phyloP scores from a whole-genome alignment of 2,113 vertebrate species.

The Bungarus multicinctus region DNA sequence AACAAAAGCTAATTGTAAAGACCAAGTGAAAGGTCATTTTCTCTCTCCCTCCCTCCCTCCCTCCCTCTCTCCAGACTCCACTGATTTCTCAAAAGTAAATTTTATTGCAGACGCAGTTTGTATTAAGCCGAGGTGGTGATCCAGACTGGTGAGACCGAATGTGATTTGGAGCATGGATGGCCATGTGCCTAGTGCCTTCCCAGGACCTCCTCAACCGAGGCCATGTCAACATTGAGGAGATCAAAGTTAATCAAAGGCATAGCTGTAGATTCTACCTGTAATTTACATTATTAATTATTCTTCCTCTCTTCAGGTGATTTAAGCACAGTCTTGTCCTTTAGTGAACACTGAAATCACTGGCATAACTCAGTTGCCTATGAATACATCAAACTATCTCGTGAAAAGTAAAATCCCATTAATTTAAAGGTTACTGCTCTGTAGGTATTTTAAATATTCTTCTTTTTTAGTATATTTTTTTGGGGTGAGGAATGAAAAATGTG shows the following conservation, averaged over 20 bases:
- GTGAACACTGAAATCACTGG: not conserved
- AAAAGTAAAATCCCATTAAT: not conserved
- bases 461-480: not conserved
- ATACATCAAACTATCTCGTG: not conserved
- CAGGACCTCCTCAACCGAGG: not conserved
- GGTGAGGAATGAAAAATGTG: not conserved
- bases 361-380: not conserved
- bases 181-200: accelerated
- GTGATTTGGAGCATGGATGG: not conserved
- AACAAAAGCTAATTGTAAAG: not conserved
- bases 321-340: not conserved
- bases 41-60: not conserved
- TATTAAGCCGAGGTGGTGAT: not conserved
- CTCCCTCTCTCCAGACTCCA: not conserved
- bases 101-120: not conserved
- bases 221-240: not conserved
- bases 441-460: not conserved
- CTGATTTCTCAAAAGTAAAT: not conserved
- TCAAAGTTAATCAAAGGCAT: not conserved
- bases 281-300: not conserved
- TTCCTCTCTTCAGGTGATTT: not conserved
- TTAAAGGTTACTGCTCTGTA: not conserved
- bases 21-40: constrained; percentile 1
- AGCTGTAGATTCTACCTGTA: not conserved
- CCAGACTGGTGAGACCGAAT: not conserved